phyloP scores from a whole-genome alignment of 2,113 vertebrate genomes.

The Forbesichthys papilliferus region DNA sequence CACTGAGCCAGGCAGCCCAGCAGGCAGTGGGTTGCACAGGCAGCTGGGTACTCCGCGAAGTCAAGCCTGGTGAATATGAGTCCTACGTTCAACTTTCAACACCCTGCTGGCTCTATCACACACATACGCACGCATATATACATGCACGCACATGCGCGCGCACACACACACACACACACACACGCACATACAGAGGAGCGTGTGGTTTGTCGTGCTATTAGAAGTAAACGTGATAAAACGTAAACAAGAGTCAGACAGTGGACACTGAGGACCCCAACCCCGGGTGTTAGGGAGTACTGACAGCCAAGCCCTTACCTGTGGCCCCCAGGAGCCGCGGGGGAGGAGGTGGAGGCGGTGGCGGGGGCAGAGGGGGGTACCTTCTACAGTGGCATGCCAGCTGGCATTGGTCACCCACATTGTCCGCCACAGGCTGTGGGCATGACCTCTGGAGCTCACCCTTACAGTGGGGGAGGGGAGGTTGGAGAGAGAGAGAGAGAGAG shows the following conservation, averaged over 20 bases:
- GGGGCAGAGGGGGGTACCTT: conserved; percentile 87
- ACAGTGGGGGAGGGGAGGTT: conserved; percentile 65
- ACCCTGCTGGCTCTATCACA: conserved; percentile 55
- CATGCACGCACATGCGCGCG: conserved; percentile 20
- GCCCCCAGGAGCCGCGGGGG: conserved; percentile 85
- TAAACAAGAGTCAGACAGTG: conserved; percentile 20
- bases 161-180: conserved; percentile 1
- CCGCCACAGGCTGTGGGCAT: conserved; percentile 84
- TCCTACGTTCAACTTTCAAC: conserved; percentile 68
- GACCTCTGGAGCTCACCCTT: conserved; percentile 91
- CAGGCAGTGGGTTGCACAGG: conserved; percentile 70
- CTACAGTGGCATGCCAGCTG: conserved; percentile 90
- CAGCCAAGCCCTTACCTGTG: conserved; percentile 77
- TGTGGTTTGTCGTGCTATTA: conserved; percentile 23
- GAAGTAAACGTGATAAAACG: conserved; percentile 7
- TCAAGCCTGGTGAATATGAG: conserved; percentile 69
- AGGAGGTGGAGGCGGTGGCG: conserved; percentile 89
- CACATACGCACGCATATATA: conserved; percentile 30
- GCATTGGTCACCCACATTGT: conserved; percentile 86
- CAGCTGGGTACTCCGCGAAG: conserved; percentile 73
- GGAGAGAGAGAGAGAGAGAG: conserved; percentile 50
- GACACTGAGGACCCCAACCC: conserved; percentile 11
- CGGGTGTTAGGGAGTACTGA: conserved; percentile 23
- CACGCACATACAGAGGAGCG: conserved; percentile 3
- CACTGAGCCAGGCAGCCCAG: conserved; percentile 68